These are phyloP conservation scores for Pseudorasbora parva DNA, from an alignment of 2,113 vertebrate genomes.

Conservation along the genomic window DNA sequence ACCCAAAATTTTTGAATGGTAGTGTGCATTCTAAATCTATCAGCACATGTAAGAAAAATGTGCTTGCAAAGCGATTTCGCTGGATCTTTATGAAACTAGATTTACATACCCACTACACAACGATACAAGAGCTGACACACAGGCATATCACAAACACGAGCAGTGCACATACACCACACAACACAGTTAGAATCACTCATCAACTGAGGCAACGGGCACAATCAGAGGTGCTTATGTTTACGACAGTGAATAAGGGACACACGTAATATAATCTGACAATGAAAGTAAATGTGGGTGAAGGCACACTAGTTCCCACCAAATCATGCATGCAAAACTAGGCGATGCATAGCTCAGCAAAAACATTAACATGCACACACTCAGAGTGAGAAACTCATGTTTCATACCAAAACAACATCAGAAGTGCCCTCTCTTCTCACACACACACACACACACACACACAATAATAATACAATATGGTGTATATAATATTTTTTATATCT, in stretches of 20 bases:
- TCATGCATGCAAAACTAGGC: not conserved
- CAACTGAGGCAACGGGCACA: not conserved
- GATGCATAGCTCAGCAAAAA: constrained; percentile 1
- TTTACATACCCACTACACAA: not conserved
- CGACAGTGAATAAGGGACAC: not conserved
- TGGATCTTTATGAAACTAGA: not conserved
- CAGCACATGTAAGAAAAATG: too few relatives aligned
- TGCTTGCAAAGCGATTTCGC: not conserved
- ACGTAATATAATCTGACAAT: not conserved
- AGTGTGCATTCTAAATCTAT: too few relatives aligned
- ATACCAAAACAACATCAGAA: not conserved
- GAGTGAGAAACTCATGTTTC: constrained; percentile 14
- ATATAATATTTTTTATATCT: too few relatives aligned
- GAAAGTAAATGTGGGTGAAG: constrained; percentile 11
- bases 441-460: not conserved
- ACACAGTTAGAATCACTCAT: not conserved
- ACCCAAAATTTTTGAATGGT: too few relatives aligned
- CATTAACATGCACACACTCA: not conserved
- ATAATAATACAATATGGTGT: not conserved
- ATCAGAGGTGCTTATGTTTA: not conserved
- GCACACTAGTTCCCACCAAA: not conserved
- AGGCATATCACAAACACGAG: not conserved
- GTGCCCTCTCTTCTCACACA: not conserved
- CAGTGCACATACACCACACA: not conserved
- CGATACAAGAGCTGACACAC: not conserved